Base-by-base conservation (phyloP, 1,140 invertebrate genomes). In the Muscidifurax raptorellus region DNA sequence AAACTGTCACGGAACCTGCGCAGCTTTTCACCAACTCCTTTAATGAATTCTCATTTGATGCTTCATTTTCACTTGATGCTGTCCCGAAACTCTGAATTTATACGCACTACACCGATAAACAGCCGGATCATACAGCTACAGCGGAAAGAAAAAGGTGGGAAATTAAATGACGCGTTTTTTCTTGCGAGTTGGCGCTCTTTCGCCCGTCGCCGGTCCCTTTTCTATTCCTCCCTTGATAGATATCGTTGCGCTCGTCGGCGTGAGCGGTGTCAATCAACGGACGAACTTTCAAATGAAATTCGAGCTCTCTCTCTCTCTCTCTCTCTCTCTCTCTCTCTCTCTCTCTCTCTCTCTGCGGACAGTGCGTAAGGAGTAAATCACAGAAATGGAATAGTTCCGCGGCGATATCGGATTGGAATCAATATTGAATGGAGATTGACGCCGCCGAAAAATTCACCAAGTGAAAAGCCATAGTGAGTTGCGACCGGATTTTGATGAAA, bases 401-500 rank as follows among this genome's bases (percentile, higher is more conserved):
- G 52, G 52, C 87, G 87, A 87, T 92, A 92, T 92, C 90, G 88
- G 88, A 92, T 91, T 91, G 90, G 86, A 91, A 92, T 92, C 90
- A 91, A 92, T 92, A 91, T 91, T 90, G 90, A 91, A 90, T 91
- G 90, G 88, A 92, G 90, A 92, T 91, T 89, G 90, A 91, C 90
- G n/a, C 90, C 88, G 85, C 86, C 1, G 22, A 13, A 52, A 74
- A 82, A 74, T 32, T 1, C 30, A 18, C 52, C 15, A 59, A n/a
- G 22, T n/a, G 52, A 59, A 59, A 59, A 59, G 52, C 52, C 22
- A 59, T 0, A 59, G n/a, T 59, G 3, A 59, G 22, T n/a, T 59
- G 52, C n/a, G 52, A 59, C 52, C 52, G 52, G 22, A 59, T 59
- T 59, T n/a, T 6, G 52, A 59, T 59, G 52, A 59, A 59, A 22